Conservation (phyloP, 1,140 invertebrate species). For the Panagrolaimus sp. region DNA sequence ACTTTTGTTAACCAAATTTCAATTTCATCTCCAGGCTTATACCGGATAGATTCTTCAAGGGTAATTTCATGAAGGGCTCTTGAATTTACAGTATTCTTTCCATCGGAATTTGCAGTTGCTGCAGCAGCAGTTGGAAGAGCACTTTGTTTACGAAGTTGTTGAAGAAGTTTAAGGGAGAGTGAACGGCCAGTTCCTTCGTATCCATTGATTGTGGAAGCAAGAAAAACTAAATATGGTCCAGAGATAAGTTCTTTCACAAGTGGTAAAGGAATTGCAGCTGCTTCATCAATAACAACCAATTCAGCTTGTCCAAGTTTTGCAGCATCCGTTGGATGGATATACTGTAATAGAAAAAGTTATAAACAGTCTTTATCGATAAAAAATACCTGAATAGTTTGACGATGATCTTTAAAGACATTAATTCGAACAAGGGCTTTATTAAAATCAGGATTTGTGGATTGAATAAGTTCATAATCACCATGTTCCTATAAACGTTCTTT, state of each 20-base stretch:
- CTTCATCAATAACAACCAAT: slow-evolving; percentile 92
- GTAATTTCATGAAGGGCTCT: slow-evolving; percentile 64
- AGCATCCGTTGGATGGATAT: slow-evolving; percentile 86
- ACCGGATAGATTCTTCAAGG: slow-evolving; percentile 90
- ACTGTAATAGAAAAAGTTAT: slow-evolving; percentile 65
- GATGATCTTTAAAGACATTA: slow-evolving; percentile 79
- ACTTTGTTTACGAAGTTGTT: slow-evolving; percentile 71
- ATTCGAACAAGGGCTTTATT: slow-evolving; percentile 91
- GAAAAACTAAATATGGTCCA: slow-evolving; percentile 73
- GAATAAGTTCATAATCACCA: slow-evolving; percentile 87
- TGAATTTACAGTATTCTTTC: slow-evolving; percentile 34
- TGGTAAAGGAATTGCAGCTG: slow-evolving; percentile 91
- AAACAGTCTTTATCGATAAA: slow-evolving; percentile 30
- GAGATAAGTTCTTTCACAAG: slow-evolving; percentile 67
- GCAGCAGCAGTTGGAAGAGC: slow-evolving; percentile 15
- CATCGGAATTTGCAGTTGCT: slow-evolving; percentile 32
- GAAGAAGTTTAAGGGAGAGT: slow-evolving; percentile 85
- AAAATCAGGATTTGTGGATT: slow-evolving; percentile 81
- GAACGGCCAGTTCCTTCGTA: slow-evolving; percentile 97
- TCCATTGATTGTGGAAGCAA: slow-evolving; percentile 94
- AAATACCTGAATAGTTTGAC: slow-evolving; percentile 87
- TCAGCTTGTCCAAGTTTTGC: slow-evolving; percentile 83
- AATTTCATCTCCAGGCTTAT: slow-evolving; percentile 74
- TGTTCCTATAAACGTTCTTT: slow-evolving; percentile 70
- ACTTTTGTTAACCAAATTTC: slow-evolving; percentile 87